Conservation (phyloP, 2,113 vertebrate genomes). For the Salvelinus fontinalis region DNA sequence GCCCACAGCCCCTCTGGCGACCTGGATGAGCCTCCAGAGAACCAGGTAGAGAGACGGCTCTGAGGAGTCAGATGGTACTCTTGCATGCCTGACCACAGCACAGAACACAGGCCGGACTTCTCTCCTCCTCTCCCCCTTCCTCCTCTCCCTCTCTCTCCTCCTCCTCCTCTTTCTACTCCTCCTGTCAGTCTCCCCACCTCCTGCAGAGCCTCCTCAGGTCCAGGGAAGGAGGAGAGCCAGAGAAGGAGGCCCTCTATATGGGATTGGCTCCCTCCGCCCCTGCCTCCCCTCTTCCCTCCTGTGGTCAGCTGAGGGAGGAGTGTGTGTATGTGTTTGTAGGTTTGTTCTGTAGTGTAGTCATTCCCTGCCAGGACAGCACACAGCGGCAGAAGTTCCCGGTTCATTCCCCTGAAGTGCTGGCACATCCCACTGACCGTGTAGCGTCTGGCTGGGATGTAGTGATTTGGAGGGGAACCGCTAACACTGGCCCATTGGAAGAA, state of each 20-base stretch:
- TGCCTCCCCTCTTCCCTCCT: conserved; percentile 14
- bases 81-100: conserved; percentile 74
- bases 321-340: conserved; percentile 61
- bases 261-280: conserved; percentile 52
- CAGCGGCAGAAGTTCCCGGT: conserved; percentile 80
- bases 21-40: conserved; percentile 58
- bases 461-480: conserved; percentile 50
- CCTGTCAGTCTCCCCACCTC: conserved; percentile 65
- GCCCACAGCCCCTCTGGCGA: conserved; percentile 24
- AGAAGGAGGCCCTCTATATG: conserved; percentile 78
- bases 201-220: conserved; percentile 72
- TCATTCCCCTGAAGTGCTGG: conserved; percentile 71
- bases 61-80: conserved; percentile 78
- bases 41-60: conserved; percentile 77
- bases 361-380: conserved; percentile 88
- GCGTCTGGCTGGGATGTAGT: conserved; percentile 77
- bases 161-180: conserved; percentile 43
- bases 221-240: conserved; percentile 82
- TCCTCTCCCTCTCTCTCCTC: conserved; percentile 44
- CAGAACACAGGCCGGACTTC: conserved; percentile 54
- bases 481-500: conserved; percentile 85
- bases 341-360: conserved; percentile 69
- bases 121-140: conserved; percentile 46
- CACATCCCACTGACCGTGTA: conserved; percentile 80
- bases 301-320: conserved; percentile 65